These are phyloP conservation scores for Apodemia zela DNA, from an alignment of 2,888 invertebrate species.

Conservation along the genomic window DNA sequence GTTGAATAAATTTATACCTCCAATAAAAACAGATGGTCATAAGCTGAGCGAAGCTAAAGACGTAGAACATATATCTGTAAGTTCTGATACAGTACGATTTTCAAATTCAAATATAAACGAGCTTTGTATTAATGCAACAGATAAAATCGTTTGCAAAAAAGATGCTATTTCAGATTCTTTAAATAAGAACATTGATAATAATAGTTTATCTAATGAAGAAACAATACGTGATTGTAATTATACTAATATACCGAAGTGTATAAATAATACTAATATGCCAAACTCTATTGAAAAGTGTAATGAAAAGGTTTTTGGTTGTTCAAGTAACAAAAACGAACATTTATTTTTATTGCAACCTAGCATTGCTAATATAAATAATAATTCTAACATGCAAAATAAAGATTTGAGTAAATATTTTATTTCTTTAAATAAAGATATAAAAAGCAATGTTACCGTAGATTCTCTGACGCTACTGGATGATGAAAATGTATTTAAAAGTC, in stretches of 20 bases:
- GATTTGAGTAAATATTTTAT: no score
- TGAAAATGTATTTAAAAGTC: no score
- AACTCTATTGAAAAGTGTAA: not conserved
- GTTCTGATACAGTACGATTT: not conserved
- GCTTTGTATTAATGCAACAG: not conserved
- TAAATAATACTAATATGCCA: not conserved
- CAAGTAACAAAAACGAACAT: not conserved
- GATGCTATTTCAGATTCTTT: not conserved
- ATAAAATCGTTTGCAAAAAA: not conserved
- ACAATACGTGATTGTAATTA: not conserved
- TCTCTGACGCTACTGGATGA: no score
- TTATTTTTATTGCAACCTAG: not conserved
- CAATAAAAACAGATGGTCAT: conserved; percentile 36
- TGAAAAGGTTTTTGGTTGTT: not conserved
- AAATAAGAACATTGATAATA: not conserved
- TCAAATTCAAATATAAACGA: not conserved
- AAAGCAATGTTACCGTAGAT: no score
- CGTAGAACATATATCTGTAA: not conserved
- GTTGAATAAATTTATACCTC: conserved; percentile 49
- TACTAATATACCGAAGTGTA: no score
- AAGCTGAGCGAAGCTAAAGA: not conserved
- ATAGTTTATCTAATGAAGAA: not conserved
- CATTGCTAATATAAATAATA: not conserved
- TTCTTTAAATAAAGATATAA: no score
- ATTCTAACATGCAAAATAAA: not conserved